Percentiles rank a stretch among this genome's conserved stretches.
These are phyloP conservation scores for Gymnorhina tibicen DNA, from an alignment of 2,113 vertebrate species.

Conservation along the genomic window DNA sequence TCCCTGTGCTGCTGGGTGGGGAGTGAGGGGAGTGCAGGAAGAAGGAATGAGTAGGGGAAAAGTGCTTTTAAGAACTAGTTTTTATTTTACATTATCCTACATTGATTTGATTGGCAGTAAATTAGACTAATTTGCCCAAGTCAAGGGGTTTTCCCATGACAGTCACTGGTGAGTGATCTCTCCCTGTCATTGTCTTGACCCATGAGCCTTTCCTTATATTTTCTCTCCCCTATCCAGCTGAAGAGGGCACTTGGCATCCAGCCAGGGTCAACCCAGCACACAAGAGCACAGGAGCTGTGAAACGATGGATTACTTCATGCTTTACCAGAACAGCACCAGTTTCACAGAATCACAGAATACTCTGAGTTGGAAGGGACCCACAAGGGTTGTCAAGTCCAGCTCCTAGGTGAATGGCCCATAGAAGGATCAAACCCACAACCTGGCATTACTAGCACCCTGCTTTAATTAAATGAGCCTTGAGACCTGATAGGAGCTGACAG, in stretches of 20 bases:
- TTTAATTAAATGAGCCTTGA: background rate
- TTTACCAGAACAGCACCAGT: background rate
- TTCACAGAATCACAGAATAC: background rate
- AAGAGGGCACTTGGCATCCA: background rate
- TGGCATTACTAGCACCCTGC: background rate
- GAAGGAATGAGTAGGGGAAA: background rate
- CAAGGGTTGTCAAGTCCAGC: background rate
- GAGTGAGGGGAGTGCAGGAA: background rate
- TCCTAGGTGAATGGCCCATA: background rate
- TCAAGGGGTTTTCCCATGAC: rapidly evolving
- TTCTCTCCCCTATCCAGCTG: background rate
- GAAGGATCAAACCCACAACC: background rate
- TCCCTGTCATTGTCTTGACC: background rate
- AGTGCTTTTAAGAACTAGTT: background rate
- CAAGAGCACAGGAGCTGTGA: background rate
- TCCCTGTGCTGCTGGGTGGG: background rate
- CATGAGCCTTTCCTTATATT: background rate
- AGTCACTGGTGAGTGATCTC: background rate
- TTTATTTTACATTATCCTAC: background rate
- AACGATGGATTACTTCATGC: rapidly evolving
- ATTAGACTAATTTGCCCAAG: background rate
- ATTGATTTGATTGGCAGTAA: background rate
- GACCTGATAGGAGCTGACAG: background rate
- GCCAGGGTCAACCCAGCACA: background rate
- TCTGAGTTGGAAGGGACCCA: background rate